phyloP scores from a whole-genome alignment of 1,140 invertebrate species.

The Calliopsis andreniformis region DNA sequence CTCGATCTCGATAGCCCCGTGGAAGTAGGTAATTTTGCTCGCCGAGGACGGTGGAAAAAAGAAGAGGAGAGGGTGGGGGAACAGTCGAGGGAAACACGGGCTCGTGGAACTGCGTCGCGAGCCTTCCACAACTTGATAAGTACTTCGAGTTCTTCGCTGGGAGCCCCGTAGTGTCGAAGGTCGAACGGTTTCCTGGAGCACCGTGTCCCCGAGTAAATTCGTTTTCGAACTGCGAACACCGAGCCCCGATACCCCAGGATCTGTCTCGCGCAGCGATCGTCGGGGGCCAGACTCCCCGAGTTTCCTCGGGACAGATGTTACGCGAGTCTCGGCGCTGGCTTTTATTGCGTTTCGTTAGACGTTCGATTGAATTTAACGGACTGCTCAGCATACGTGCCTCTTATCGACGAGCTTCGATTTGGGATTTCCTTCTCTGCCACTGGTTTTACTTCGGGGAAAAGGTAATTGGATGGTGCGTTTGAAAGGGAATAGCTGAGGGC shows the following conservation, averaged over 20 bases:
- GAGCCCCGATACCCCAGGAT: constrained; percentile 10
- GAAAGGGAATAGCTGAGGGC: no score
- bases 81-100: constrained; percentile 14
- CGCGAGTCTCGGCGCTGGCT: not conserved
- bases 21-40: constrained; percentile 67
- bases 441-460: no score
- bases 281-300: not conserved
- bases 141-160: constrained; percentile 32
- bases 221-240: constrained; percentile 26
- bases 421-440: not conserved
- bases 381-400: not conserved
- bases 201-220: constrained; percentile 30
- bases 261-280: constrained; percentile 26
- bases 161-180: constrained; percentile 34
- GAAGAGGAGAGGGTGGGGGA: not conserved
- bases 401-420: not conserved
- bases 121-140: constrained; percentile 51
- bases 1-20: constrained; percentile 66
- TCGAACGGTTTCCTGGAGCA: constrained; percentile 26
- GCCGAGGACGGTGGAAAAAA: constrained; percentile 2
- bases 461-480: no score
- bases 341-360: not conserved
- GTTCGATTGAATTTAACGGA: not conserved
- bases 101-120: constrained; percentile 18
- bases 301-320: not conserved